phyloP scores from a whole-genome alignment of 2,113 vertebrate genomes.

The Psittacula cyanocephala region DNA sequence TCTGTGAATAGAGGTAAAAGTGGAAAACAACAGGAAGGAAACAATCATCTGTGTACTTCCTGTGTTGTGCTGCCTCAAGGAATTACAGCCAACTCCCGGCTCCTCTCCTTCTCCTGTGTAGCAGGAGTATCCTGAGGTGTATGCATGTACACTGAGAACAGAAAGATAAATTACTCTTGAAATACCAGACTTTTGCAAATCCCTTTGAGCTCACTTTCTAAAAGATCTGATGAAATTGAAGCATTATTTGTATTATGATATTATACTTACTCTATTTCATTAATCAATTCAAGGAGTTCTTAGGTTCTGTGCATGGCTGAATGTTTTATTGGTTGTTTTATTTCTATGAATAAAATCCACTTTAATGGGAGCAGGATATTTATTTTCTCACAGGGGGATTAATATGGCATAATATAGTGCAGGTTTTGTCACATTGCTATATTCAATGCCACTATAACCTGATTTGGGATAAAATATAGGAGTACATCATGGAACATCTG shows the following conservation, averaged over 20 bases:
- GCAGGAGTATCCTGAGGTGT: neutral
- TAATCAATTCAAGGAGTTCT: neutral
- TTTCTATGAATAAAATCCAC: neutral
- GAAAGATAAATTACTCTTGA: neutral
- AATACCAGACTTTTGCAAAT: neutral
- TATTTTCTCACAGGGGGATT: slow-evolving; percentile 7
- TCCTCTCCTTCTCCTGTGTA: neutral
- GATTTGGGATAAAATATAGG: neutral
- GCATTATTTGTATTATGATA: neutral
- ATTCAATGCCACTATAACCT: neutral
- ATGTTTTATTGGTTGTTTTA: slow-evolving; percentile 8
- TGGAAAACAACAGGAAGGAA: neutral
- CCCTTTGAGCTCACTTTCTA: neutral
- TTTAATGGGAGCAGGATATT: neutral
- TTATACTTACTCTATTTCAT: neutral
- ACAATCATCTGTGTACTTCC: neutral
- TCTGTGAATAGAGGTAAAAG: neutral
- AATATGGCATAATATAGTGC: neutral
- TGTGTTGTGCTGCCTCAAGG: neutral
- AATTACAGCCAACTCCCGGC: neutral
- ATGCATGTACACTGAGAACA: neutral
- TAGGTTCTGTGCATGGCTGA: neutral
- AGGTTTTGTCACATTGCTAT: neutral
- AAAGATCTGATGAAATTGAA: neutral
- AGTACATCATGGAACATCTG: neutral